phyloP scores from a whole-genome alignment of 2,888 invertebrate genomes.

The Monoplex corrugatus region DNA sequence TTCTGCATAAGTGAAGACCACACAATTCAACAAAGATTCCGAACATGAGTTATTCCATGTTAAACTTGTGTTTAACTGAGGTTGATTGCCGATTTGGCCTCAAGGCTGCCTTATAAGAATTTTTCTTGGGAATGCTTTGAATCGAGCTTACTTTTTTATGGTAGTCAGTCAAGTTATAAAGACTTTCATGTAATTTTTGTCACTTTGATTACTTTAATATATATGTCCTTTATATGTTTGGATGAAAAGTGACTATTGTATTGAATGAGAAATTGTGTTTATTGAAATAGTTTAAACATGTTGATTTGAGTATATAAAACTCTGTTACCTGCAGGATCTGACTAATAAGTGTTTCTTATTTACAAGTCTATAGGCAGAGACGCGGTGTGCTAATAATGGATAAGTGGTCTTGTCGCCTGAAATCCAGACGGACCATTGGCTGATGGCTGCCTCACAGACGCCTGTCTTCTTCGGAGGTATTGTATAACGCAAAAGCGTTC shows the following conservation, averaged over 20 bases:
- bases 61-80: too few species aligned
- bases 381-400: constrained; percentile 49
- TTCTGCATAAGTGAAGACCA: too few species aligned
- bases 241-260: too few species aligned
- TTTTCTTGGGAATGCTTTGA: constrained; percentile 46
- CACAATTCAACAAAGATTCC: too few species aligned
- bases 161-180: too few species aligned
- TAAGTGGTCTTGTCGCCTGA: constrained; percentile 48
- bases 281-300: neutral
- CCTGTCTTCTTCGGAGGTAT: constrained; percentile 46
- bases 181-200: too few species aligned
- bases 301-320: neutral
- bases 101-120: constrained; percentile 40
- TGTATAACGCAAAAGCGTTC: constrained; percentile 50
- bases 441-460: constrained; percentile 21
- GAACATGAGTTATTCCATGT: too few species aligned
- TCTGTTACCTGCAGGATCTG: constrained; percentile 34
- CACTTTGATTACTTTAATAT: too few species aligned
- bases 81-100: constrained; percentile 42
- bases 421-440: constrained; percentile 45
- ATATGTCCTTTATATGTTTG: too few species aligned
- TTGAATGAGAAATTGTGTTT: too few species aligned
- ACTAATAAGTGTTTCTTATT: constrained; percentile 48
- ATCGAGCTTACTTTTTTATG: too few species aligned
- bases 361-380: constrained; percentile 48